Conservation (phyloP, 2,113 vertebrate genomes). For the Oxyura jamaicensis region DNA sequence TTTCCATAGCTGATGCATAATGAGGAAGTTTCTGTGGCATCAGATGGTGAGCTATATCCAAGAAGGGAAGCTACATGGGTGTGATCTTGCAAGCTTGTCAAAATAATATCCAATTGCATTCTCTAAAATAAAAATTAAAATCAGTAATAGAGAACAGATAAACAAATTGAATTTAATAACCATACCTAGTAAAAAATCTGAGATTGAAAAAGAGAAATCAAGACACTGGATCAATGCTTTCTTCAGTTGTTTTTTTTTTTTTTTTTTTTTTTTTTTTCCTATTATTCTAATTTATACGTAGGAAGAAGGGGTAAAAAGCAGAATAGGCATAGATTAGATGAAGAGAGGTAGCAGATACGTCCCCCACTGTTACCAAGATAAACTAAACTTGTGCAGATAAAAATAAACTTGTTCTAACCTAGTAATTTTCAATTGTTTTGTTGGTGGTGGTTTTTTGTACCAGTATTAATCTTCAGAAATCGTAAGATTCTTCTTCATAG, state of each 20-base stretch:
- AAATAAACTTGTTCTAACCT: neutral
- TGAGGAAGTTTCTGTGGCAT: conserved; percentile 82
- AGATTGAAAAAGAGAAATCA: neutral
- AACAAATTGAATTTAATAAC: neutral
- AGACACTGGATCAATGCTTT: neutral
- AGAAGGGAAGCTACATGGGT: conserved; percentile 96
- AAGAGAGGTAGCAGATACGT: neutral
- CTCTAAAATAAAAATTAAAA: conserved; percentile 69
- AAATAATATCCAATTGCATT: conserved; percentile 98
- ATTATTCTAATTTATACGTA: neutral
- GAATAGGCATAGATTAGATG: neutral
- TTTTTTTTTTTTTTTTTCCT: too few relatives aligned
- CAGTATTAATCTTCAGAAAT: neutral
- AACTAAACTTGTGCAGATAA: neutral
- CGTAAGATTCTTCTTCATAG: neutral
- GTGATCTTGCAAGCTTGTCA: conserved; percentile 97
- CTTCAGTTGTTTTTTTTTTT: neutral
- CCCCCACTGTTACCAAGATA: neutral
- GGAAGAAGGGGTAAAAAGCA: neutral
- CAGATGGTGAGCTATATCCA: conserved; percentile 92
- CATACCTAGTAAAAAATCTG: neutral
- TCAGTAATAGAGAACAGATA: neutral
- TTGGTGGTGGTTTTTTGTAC: neutral
- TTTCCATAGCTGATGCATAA: conserved; percentile 79
- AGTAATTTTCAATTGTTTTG: neutral